These are phyloP conservation scores for Pissodes strobi DNA, from an alignment of 1,140 invertebrate species.

Conservation along the genomic window DNA sequence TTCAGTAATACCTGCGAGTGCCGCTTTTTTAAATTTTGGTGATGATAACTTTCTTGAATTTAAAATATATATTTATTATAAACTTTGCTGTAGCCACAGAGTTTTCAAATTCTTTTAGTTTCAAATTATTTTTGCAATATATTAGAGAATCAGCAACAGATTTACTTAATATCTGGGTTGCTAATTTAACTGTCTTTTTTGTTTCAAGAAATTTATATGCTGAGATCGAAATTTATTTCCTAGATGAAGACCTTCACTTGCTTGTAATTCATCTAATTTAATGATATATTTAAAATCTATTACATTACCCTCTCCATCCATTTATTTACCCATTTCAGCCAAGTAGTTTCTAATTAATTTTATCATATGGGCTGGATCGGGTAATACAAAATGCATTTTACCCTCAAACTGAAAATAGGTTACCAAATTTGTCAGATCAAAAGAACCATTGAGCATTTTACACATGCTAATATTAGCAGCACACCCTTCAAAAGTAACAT, in stretches of 20 bases:
- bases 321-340: too few relatives aligned
- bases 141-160: not conserved
- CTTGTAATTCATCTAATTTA: conserved; percentile 2
- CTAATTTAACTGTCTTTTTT: conserved; percentile 25
- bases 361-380: too few relatives aligned
- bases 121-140: conserved; percentile 7
- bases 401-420: too few relatives aligned
- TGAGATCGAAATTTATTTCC: conserved; percentile 11
- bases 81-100: conserved; percentile 20
- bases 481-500: conserved; percentile 5
- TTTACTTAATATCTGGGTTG: not conserved
- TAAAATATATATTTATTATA: conserved; percentile 23
- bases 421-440: too few relatives aligned
- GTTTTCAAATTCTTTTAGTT: conserved; percentile 13
- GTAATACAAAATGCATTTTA: too few relatives aligned
- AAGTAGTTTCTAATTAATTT: too few relatives aligned
- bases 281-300: conserved; percentile 1
- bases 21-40: conserved; percentile 1
- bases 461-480: not conserved
- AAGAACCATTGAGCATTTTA: not conserved
- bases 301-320: too few relatives aligned
- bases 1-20: not conserved
- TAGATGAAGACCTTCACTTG: conserved; percentile 3
- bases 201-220: conserved; percentile 14
- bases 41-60: conserved; percentile 6